Conservation (phyloP, 2,797 vertebrate species). For the Muraenolepis orangiensis region DNA sequence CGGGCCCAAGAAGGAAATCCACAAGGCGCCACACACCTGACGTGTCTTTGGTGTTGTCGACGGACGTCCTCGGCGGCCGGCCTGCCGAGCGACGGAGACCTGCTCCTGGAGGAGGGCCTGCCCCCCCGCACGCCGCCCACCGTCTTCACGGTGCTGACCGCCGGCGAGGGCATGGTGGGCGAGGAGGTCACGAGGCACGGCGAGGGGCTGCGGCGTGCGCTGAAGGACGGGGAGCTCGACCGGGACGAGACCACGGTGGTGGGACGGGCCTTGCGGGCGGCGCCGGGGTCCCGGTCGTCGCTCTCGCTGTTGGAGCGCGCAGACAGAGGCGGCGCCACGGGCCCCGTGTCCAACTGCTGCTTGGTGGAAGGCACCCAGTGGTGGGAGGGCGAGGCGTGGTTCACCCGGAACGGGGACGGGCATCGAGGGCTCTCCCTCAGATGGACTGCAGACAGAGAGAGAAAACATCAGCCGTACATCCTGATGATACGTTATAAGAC, state of each 20-base stretch:
- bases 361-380: constrained; percentile 59
- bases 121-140: constrained; percentile 67
- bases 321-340: too few species aligned
- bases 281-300: constrained; percentile 51
- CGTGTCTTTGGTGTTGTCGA: constrained; percentile 53
- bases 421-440: neutral
- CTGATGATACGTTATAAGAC: too few species aligned
- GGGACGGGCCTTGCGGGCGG: constrained; percentile 41
- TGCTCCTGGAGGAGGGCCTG: constrained; percentile 77
- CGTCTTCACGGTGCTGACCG: constrained; percentile 78
- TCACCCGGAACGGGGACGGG: neutral
- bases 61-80: constrained; percentile 67
- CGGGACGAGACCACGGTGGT: constrained; percentile 50
- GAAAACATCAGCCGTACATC: neutral
- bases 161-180: constrained; percentile 72
- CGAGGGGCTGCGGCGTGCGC: constrained; percentile 81
- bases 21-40: constrained; percentile 39
- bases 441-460: neutral
- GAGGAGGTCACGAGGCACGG: constrained; percentile 76
- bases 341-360: constrained; percentile 80
- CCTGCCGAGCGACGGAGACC: constrained; percentile 83
- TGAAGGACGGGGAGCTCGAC: constrained; percentile 26
- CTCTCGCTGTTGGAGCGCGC: constrained; percentile 84
- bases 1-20: neutral
- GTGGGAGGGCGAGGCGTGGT: constrained; percentile 2